Percentiles rank a stretch among this genome's conserved stretches.
Evolutionary conservation across 2,113 vertebrate species (phyloP).

Genomic region (Peromyscus leucopus): DNA sequence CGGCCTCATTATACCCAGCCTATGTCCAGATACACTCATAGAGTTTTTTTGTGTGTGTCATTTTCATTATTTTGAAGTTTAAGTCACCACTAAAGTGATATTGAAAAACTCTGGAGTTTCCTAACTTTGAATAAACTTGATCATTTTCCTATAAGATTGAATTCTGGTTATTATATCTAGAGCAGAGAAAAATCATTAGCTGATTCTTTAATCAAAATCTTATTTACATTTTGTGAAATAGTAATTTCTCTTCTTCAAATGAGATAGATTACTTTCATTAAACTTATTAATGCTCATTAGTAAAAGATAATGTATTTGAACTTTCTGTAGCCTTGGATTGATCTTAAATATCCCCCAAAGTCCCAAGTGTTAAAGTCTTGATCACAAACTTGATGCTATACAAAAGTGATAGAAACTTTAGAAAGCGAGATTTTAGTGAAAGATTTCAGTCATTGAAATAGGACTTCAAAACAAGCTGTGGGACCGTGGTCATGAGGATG

Average conservation of each 20-base stretch:
- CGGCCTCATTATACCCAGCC: slow-evolving; percentile 68
- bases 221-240: slow-evolving; percentile 58
- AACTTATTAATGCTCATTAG: slow-evolving; percentile 65
- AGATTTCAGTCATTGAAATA: background rate
- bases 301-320: slow-evolving; percentile 43
- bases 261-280: slow-evolving; percentile 61
- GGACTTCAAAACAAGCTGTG: background rate
- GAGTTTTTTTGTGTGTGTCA: background rate
- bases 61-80: slow-evolving; percentile 47
- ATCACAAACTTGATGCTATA: background rate
- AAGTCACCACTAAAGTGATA: background rate
- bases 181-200: slow-evolving; percentile 48
- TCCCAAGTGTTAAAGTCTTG: background rate
- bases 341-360: background rate
- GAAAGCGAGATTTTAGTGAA: background rate
- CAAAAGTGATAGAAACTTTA: background rate
- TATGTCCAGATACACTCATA: slow-evolving; percentile 64
- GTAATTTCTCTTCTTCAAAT: slow-evolving; percentile 56
- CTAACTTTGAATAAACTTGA: slow-evolving; percentile 77
- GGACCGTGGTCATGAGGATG: background rate
- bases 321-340: slow-evolving; percentile 23
- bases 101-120: slow-evolving; percentile 29
- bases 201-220: slow-evolving; percentile 58
- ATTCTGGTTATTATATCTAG: slow-evolving; percentile 48
- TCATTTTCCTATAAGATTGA: slow-evolving; percentile 46